A percentile compares a stretch with the other conserved stretches of the same genome.
Conservation (phyloP, 2,888 invertebrate species). For the Polydrusus cervinus region DNA sequence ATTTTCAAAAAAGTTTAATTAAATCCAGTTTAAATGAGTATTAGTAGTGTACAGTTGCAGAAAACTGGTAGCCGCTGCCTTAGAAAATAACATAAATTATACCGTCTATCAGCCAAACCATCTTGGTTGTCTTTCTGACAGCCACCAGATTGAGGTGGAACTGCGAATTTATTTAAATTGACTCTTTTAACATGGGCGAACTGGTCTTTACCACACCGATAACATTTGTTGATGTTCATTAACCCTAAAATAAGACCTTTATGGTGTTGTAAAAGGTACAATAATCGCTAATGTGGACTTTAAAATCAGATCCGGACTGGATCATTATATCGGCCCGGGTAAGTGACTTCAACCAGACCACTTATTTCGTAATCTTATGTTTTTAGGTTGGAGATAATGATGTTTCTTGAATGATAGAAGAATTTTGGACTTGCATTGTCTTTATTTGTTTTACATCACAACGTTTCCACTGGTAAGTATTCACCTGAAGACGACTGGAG, state of each 20-base stretch:
- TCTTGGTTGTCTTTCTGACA: slow-evolving; percentile 46
- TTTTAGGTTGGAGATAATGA: too few relatives aligned
- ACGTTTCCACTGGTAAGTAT: too few relatives aligned
- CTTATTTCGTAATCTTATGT: too few relatives aligned
- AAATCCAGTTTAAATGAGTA: slow-evolving; percentile 58
- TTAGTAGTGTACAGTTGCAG: slow-evolving; percentile 59
- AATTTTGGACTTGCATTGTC: too few relatives aligned
- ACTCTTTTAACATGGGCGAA: slow-evolving; percentile 44
- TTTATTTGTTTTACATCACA: too few relatives aligned
- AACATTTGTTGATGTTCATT: slow-evolving; percentile 41
- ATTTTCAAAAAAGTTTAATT: slow-evolving; percentile 61
- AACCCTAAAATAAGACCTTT: slow-evolving; percentile 36
- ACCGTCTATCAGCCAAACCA: slow-evolving; percentile 39
- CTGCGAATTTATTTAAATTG: slow-evolving; percentile 52
- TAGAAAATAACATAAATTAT: slow-evolving; percentile 59
- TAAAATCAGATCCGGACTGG: too few relatives aligned
- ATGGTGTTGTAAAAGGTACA: slow-evolving; percentile 33
- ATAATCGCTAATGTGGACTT: slow-evolving; percentile 22
- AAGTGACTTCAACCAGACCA: too few relatives aligned
- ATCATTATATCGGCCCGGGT: too few relatives aligned
- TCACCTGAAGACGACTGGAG: too few relatives aligned
- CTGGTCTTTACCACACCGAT: slow-evolving; percentile 48
- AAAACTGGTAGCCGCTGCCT: slow-evolving; percentile 59
- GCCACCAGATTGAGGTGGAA: slow-evolving; percentile 41
- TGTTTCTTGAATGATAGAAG: too few relatives aligned